Evolutionary conservation across 2,797 vertebrate species (phyloP).

Genomic region (Labroides dimidiatus): DNA sequence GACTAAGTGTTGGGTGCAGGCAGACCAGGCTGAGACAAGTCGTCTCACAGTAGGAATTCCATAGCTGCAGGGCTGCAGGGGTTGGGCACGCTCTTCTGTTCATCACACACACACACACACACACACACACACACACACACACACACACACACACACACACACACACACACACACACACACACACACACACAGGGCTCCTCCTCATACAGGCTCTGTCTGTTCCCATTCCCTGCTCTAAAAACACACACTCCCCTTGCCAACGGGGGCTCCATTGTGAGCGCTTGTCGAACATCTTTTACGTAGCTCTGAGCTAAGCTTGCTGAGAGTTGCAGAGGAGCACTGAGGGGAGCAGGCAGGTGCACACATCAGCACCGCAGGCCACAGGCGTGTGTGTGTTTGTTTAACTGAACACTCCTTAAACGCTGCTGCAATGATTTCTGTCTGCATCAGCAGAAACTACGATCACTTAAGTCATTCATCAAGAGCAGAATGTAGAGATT

Average conservation of each 20-base stretch:
- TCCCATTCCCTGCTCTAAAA: conserved; percentile 38
- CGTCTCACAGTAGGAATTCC: conserved; percentile 70
- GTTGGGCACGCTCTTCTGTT: conserved; percentile 45
- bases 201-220: conserved; percentile 15
- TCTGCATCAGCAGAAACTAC: not conserved
- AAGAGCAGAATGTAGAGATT: not conserved
- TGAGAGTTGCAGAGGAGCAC: not conserved
- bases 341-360: conserved; percentile 41
- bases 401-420: conserved; percentile 1
- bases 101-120: conserved; percentile 13
- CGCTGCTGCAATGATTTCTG: not conserved
- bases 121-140: conserved; percentile 11
- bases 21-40: conserved; percentile 78
- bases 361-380: conserved; percentile 19
- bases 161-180: too few species aligned
- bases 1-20: conserved; percentile 45
- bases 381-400: not conserved
- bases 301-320: conserved; percentile 31
- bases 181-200: conserved; percentile 25
- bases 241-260: conserved; percentile 35
- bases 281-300: conserved; percentile 25
- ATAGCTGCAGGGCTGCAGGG: conserved; percentile 64
- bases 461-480: not conserved
- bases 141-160: conserved; percentile 12
- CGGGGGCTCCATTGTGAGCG: conserved; percentile 48